Conservation (phyloP, 2,113 vertebrate genomes). For the Dicrurus megarhynchus region DNA sequence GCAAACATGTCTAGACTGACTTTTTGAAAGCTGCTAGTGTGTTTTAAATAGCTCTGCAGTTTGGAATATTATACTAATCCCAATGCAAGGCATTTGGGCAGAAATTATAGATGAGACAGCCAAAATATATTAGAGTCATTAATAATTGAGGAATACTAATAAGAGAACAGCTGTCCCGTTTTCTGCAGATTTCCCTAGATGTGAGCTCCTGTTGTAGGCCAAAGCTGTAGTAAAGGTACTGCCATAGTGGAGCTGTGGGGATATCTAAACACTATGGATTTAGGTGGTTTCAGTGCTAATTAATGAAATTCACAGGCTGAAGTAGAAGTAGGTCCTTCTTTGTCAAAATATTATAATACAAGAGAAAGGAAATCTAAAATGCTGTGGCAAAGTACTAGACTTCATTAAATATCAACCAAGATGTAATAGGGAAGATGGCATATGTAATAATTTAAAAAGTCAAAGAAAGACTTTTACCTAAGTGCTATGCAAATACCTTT, state of each 20-base stretch:
- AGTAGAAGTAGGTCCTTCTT: background rate
- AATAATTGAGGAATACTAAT: constrained; percentile 4
- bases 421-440: background rate
- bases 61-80: background rate
- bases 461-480: background rate
- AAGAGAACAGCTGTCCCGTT: background rate
- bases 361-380: background rate
- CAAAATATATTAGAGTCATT: background rate
- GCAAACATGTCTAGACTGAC: background rate
- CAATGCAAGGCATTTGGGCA: background rate
- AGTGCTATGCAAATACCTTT: background rate
- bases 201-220: background rate
- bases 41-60: background rate
- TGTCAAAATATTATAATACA: background rate
- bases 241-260: background rate
- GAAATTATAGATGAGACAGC: background rate
- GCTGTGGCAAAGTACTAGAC: background rate
- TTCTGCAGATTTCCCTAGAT: background rate
- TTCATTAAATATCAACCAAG: background rate
- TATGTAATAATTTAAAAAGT: background rate
- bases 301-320: background rate
- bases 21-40: background rate
- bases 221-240: background rate
- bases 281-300: background rate
- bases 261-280: background rate